phyloP scores from a whole-genome alignment of 2,797 vertebrate genomes.

The Falco columbarius region DNA sequence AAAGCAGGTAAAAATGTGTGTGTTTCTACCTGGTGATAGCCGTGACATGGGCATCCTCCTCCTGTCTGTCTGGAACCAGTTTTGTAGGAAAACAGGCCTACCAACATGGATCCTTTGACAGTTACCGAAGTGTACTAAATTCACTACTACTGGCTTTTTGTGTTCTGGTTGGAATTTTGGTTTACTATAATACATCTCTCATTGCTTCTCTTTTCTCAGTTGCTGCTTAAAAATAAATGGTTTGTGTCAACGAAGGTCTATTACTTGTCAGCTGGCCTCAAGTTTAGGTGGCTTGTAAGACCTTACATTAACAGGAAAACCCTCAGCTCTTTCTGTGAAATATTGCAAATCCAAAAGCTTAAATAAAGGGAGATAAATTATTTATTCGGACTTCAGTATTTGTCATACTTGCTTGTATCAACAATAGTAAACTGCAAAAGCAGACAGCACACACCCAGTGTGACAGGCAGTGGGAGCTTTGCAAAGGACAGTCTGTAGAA shows the following conservation, averaged over 20 bases:
- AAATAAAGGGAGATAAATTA: background rate
- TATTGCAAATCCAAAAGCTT: background rate
- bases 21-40: background rate
- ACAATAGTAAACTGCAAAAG: background rate
- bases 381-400: background rate
- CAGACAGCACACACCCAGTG: background rate
- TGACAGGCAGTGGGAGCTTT: background rate
- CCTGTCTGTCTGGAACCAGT: background rate
- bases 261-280: background rate
- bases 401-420: background rate
- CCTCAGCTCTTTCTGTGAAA: background rate
- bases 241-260: background rate
- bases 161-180: background rate
- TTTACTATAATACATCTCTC: background rate
- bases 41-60: rapidly evolving
- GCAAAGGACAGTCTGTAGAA: background rate
- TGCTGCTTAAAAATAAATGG: background rate
- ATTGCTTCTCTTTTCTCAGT: background rate
- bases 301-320: background rate
- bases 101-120: rapidly evolving
- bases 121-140: background rate
- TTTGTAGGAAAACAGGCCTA: background rate
- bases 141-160: background rate
- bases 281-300: background rate
- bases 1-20: background rate